Evolutionary conservation across 2,113 vertebrate species (phyloP), one percentile per base, ranked within the genome.

Genomic region (Rhinolophus ferrumequinum): DNA sequence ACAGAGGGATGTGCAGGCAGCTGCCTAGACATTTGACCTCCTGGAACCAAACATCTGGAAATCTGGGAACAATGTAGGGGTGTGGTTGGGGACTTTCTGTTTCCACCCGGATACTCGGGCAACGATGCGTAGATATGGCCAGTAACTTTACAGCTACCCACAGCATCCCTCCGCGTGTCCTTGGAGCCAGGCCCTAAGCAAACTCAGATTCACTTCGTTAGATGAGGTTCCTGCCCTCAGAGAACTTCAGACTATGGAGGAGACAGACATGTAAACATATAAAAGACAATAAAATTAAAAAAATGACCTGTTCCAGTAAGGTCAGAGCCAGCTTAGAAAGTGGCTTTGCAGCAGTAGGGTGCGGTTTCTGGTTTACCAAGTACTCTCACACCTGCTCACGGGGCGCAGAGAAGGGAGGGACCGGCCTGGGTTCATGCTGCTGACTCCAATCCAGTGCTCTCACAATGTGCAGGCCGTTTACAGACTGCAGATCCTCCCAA

Each of bases 281-380:
- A 76, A 72, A 85, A 92, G 54, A 90, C 77, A 94, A 58, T 67
- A 88, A 87, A 81, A 89, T 41, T n/a, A n/a, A 52, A 41, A 93
- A 92, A 96, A 89, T 35, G 50, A 30, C 47, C 19, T 80, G 84
- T 77, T 73, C 81, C 72, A 69, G 26, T 8, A 85, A 85, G 56
- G 62, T 94, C 86, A 69, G 94, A 94, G 62, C 22, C 50, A 52
- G 86, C 58, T 76, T 75, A 92, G 62, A 87, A 56, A 90, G 85
- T 58, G 76, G 72, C 64, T 97, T 77, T 83, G 86, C 41, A 70
- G 87, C 67, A 67, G 81, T 15, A 21, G 35, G 76, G 4, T 69
- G 54, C 0, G 33, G 67, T 86, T 94, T 94, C 24, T 35, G 73
- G 85, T 82, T 88, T 83, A 88, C 67, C 87, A 82, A 84, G 64